Evolutionary conservation across 2,888 invertebrate species (phyloP), one percentile per base, ranked within the genome.

Genomic region (Lepidochrysops patricia): DNA sequence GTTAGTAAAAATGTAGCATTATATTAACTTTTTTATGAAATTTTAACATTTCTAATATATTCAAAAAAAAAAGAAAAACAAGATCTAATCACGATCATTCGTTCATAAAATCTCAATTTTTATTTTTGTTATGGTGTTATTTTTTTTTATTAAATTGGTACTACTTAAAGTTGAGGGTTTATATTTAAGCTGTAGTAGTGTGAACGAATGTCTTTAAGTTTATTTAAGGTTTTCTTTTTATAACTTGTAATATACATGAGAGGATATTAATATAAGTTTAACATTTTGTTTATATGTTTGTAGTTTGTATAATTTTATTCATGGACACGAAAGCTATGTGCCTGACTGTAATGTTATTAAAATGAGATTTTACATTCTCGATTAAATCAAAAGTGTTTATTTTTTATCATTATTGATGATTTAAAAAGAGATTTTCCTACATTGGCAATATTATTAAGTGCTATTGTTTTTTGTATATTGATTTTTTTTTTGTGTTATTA

Each of bases 401-500:
- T 43, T 23, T 19, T 43, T 19, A 43, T 19, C 19, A 43, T 43
- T 12, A 19, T 19, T 23, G 9, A 43, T 29, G 9, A 15, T 13
- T 37, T 37, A 15, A 37, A 43, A 12, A 19, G 9, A 43, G 19
- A 19, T 43, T 43, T 43, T 43, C 7, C 9, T 12, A 9, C 0
- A 6, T 43, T 43, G 43, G 43, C 19, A 23, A 43, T 9, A 23
- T 43, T 43, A 13, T 23, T 12, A 23, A 19, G 37, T 43, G 19
- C 1, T 6, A 15, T 37, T 37, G 9, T 43, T 1, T 43, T 9
- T 19, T 37, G 7, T 57, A n/a, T 48, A 34, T 34, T n/a, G n/a
- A 4, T 37, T 57, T 57, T 26, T 57, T 27, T 34, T 56, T 35
- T 57, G 26, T 19, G 23, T 43, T 43, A 19, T 43, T 43, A 23